Conservation (phyloP, 2,888 invertebrate species). For the Caenorhabditis sp. region DNA sequence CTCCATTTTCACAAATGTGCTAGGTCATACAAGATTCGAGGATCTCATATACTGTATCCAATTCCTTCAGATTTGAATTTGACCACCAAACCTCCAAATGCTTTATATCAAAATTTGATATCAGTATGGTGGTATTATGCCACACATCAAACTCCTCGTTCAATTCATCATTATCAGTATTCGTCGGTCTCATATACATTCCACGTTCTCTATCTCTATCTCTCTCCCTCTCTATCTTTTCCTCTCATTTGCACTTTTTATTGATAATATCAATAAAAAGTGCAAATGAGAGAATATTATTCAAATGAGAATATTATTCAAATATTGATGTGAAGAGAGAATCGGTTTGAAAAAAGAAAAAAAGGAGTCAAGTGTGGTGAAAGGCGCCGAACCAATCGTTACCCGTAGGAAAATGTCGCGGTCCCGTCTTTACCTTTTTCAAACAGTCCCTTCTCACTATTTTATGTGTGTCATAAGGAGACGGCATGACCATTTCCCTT, state of each 20-base stretch:
- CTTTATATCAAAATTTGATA: not conserved
- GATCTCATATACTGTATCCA: too few relatives aligned
- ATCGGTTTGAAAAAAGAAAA: not conserved
- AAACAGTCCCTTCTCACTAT: conserved; percentile 27
- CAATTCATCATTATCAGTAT: conserved; percentile 34
- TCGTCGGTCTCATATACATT: not conserved
- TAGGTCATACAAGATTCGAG: too few relatives aligned
- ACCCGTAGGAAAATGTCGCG: conserved; percentile 21
- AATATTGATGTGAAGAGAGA: conserved; percentile 38
- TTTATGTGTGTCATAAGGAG: conserved; percentile 36
- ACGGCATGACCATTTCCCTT: conserved; percentile 51
- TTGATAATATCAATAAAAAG: conserved; percentile 47
- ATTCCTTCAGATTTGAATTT: too few relatives aligned
- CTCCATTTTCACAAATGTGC: too few relatives aligned
- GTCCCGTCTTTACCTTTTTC: conserved; percentile 25
- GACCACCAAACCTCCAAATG: not conserved
- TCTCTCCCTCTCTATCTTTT: conserved; percentile 5
- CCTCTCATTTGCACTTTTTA: conserved; percentile 29
- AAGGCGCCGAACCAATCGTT: conserved; percentile 15
- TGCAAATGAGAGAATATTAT: conserved; percentile 19
- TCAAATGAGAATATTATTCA: too few relatives aligned
- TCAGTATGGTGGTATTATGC: not conserved
- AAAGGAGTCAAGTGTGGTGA: not conserved
- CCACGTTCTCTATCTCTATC: conserved; percentile 1
- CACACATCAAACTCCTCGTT: conserved; percentile 14